Evolutionary conservation across 2,888 invertebrate species (phyloP), one percentile per base, ranked within the genome.

Genomic region (Selenia dentaria): DNA sequence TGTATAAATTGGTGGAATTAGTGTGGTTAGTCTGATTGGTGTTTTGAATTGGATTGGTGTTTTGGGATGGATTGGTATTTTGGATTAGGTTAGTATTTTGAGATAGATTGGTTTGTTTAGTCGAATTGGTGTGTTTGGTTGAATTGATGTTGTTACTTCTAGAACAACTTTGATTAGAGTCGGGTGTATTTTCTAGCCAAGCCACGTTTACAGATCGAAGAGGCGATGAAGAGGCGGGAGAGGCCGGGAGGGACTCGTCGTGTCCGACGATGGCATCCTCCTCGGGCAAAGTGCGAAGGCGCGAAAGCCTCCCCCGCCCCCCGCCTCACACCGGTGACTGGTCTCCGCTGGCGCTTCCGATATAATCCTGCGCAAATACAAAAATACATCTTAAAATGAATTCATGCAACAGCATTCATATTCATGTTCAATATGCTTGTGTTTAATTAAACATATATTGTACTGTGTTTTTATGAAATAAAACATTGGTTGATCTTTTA

Each of bases 321-420:
- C 68, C 85, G 38, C 71, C 89, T 91, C 91, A 91, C 70, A 91
- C 91, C 2, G 91, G 89, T 12, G 91, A 90, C 62, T 88, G 88
- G 4, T 89, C 88, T 0, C 89, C 89, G 62, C 89, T 90, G 1
- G 83, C 87, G 46, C 88, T 89, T 10, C 89, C 89, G 46, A 87
- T 89, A 70, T 89, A 90, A 55, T 91, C 91, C 87, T 90, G 79
- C n/a, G 53, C 62, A 80, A 16, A n/a, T n/a, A n/a, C n/a, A n/a
- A n/a, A n/a, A n/a, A n/a, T n/a, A n/a, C n/a, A n/a, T n/a, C n/a
- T n/a, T n/a, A n/a, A n/a, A n/a, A n/a, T n/a, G n/a, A n/a, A n/a
- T n/a, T n/a, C n/a, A n/a, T n/a, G n/a, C n/a, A n/a, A n/a, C n/a
- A n/a, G n/a, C n/a, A n/a, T n/a, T n/a, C n/a, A n/a, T n/a, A n/a